Conservation (phyloP, 2,113 vertebrate species). For the Megaptera novaeangliae region DNA sequence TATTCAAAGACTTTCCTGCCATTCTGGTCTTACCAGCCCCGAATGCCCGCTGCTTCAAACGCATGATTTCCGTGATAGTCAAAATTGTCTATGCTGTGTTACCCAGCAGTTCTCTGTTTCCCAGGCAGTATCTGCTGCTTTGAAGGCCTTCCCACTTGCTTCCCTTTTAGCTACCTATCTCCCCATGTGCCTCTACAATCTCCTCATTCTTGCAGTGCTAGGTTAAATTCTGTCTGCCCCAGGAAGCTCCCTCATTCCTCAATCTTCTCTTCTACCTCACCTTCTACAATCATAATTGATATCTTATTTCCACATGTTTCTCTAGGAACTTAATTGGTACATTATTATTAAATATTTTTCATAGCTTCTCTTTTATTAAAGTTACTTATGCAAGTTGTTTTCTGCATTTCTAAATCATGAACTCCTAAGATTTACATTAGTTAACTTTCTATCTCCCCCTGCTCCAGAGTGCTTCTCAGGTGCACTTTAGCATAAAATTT, state of each 20-base stretch:
- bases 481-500: neutral
- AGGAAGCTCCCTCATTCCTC: neutral
- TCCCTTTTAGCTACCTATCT: neutral
- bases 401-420: neutral
- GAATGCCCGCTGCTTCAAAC: neutral
- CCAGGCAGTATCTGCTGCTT: neutral
- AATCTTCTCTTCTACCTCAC: neutral
- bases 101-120: rapidly evolving
- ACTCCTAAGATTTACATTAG: neutral
- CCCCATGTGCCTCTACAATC: neutral
- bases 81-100: neutral
- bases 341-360: neutral
- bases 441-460: neutral
- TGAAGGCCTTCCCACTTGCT: neutral
- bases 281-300: neutral
- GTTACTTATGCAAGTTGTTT: neutral
- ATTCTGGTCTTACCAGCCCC: neutral
- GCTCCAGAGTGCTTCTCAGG: neutral
- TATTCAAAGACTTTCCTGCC: neutral
- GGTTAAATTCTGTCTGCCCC: neutral
- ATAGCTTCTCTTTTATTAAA: neutral
- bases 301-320: neutral
- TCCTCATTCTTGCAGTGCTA: neutral
- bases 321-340: neutral
- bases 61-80: neutral